A percentile compares a stretch with the other conserved stretches of the same genome.
These are phyloP conservation scores for Siderastrea radians DNA, from an alignment of 92 coral and sea anemone genomes.

Conservation along the genomic window DNA sequence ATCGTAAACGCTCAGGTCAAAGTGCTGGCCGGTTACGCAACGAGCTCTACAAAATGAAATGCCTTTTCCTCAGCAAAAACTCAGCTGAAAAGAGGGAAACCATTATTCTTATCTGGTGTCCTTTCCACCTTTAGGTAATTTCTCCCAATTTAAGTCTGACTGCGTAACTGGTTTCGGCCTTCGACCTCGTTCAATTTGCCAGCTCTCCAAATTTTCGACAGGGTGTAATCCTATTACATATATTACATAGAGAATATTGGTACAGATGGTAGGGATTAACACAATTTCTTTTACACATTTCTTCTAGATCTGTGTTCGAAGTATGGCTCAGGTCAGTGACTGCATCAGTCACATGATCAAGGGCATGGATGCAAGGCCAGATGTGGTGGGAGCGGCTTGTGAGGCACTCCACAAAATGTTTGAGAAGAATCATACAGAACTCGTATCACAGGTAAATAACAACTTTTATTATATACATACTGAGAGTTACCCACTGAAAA, in stretches of 20 bases:
- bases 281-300: neutral
- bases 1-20: too few species aligned
- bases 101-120: neutral
- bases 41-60: too few species aligned
- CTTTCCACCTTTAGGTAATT: neutral
- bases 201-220: neutral
- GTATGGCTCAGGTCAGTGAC: constrained; percentile 92
- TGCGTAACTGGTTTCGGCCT: neutral
- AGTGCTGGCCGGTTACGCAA: too few species aligned
- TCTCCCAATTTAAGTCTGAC: neutral
- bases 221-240: neutral
- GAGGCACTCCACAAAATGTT: constrained; percentile 95
- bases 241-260: neutral
- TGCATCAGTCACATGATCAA: constrained; percentile 90
- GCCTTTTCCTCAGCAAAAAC: neutral
- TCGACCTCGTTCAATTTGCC: neutral
- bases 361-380: constrained; percentile 95
- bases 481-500: too few species aligned
- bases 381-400: constrained; percentile 87
- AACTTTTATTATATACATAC: too few species aligned
- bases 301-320: constrained; percentile 91
- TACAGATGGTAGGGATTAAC: neutral
- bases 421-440: constrained; percentile 90
- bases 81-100: neutral
- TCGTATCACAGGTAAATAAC: constrained; percentile 85